Percentiles rank a stretch among this genome's conserved stretches.
Conservation (phyloP, 2,797 vertebrate genomes). For the Triplophysa bombifrons region DNA sequence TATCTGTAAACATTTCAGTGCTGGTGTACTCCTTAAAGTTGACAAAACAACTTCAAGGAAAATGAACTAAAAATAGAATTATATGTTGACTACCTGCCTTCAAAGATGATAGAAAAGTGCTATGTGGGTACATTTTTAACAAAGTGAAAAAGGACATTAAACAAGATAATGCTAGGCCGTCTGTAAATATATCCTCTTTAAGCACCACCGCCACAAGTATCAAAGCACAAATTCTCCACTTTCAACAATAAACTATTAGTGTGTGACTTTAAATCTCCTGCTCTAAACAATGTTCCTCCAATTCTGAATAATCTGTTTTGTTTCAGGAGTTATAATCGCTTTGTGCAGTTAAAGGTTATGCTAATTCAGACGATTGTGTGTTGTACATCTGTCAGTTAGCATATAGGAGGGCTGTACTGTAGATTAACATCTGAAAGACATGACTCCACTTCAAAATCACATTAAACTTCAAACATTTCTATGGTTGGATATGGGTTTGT, state of each 20-base stretch:
- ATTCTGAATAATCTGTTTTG: neutral
- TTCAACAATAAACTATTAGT: neutral
- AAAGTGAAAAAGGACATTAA: neutral
- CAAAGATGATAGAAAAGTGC: neutral
- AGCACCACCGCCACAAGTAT: neutral
- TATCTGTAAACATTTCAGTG: no score
- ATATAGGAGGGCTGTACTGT: neutral
- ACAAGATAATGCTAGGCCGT: neutral
- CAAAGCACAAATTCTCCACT: neutral
- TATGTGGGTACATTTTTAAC: conserved; percentile 15
- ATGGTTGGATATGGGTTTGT: neutral
- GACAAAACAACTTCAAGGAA: neutral
- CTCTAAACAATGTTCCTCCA: neutral
- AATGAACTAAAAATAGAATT: neutral
- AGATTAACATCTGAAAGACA: neutral
- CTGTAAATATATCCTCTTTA: conserved; percentile 1
- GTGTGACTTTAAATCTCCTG: neutral
- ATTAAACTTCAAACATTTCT: neutral
- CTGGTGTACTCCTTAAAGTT: neutral
- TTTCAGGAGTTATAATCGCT: no score
- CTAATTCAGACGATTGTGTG: neutral
- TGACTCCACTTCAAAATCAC: neutral
- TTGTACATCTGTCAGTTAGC: neutral
- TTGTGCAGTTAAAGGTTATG: neutral
- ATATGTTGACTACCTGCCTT: neutral